Conservation (phyloP, 2,797 vertebrate genomes). For the Artibeus lituratus region DNA sequence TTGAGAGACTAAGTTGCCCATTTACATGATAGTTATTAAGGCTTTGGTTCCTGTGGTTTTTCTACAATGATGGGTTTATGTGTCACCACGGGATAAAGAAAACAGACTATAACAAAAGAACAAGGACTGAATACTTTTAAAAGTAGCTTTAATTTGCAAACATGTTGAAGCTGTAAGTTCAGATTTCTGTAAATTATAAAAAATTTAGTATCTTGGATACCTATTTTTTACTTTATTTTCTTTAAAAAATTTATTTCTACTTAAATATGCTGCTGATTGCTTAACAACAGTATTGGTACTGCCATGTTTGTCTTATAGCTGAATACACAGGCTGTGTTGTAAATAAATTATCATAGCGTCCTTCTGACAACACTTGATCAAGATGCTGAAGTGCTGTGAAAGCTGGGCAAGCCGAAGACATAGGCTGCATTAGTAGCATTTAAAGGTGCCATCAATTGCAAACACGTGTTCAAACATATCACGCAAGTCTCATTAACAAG, state of each 20-base stretch:
- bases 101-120: not conserved
- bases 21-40: constrained; percentile 13
- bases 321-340: constrained; percentile 7
- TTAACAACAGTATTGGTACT: not conserved
- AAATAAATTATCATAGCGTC: constrained; percentile 16
- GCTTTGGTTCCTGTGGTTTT: not conserved
- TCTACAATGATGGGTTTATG: not conserved
- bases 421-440: constrained; percentile 47
- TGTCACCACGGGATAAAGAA: not conserved
- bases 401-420: constrained; percentile 26
- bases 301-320: not conserved
- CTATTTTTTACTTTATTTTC: not conserved
- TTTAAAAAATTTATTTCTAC: not conserved
- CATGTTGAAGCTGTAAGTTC: not conserved
- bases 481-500: not conserved
- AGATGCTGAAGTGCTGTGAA: constrained; percentile 3
- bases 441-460: constrained; percentile 53
- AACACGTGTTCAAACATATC: constrained; percentile 27
- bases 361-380: not conserved
- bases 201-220: not conserved
- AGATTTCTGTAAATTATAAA: not conserved
- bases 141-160: not conserved
- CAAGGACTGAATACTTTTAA: not conserved
- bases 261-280: not conserved
- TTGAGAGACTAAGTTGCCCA: not conserved